These are phyloP conservation scores for Platycnemis pennipes DNA, from an alignment of 2,888 invertebrate species.

Conservation along the genomic window DNA sequence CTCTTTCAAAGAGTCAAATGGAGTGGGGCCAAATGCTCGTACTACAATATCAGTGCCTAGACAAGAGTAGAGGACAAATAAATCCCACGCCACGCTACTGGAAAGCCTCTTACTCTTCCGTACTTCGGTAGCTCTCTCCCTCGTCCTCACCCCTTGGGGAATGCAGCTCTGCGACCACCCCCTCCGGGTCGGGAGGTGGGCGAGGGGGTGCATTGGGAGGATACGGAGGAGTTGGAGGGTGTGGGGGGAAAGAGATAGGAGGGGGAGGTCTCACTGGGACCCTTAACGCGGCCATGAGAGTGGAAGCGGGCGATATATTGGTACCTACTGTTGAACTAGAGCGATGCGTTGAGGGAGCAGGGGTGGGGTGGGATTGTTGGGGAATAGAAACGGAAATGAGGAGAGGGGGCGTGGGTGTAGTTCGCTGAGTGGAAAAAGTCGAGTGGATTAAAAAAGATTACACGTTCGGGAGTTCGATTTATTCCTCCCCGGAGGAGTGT, in stretches of 20 bases:
- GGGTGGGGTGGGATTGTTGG: background rate
- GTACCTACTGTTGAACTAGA: background rate
- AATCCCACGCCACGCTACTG: background rate
- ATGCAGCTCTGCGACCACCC: background rate
- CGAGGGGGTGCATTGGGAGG: no score
- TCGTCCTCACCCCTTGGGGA: background rate
- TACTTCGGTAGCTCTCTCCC: background rate
- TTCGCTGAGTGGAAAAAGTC: background rate
- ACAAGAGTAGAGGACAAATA: background rate
- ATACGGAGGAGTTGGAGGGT: no score
- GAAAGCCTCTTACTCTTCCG: background rate
- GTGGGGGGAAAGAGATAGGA: background rate
- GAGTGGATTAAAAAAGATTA: slow-evolving; percentile 5
- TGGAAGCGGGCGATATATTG: background rate
- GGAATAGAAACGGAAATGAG: background rate
- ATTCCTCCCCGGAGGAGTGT: slow-evolving; percentile 19
- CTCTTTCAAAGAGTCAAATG: background rate
- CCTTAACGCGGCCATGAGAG: background rate
- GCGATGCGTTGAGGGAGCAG: slow-evolving; percentile 14
- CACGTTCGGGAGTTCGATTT: slow-evolving; percentile 60
- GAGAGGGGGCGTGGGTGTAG: background rate
- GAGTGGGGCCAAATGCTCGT: background rate
- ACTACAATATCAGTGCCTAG: background rate
- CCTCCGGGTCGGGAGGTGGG: background rate
- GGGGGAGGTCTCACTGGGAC: background rate